Percentiles rank a stretch among this genome's conserved stretches.
These are phyloP conservation scores for Pogonomyrmex californicus DNA, from an alignment of 1,140 invertebrate genomes.

Conservation along the genomic window DNA sequence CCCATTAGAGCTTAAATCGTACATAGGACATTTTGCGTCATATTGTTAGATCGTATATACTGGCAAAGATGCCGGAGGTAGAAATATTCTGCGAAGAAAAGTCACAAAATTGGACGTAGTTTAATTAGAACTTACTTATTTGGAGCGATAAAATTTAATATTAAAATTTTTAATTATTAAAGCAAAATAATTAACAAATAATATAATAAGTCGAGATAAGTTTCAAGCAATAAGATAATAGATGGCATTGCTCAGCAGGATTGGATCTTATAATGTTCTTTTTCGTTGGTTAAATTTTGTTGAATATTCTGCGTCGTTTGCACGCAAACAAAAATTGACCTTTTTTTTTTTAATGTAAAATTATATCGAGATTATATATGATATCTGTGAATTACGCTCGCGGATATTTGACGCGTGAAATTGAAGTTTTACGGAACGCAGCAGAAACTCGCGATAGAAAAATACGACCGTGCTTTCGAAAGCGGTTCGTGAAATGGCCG, in stretches of 20 bases:
- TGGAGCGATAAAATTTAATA: too few relatives aligned
- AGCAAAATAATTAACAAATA: too few relatives aligned
- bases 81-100: background rate
- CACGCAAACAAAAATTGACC: background rate
- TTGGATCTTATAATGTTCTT: too few relatives aligned
- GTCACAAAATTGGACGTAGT: background rate
- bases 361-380: constrained; percentile 8
- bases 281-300: background rate
- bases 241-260: too few relatives aligned
- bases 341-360: background rate
- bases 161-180: too few relatives aligned
- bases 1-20: constrained; percentile 34
- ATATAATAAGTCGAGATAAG: too few relatives aligned
- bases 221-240: too few relatives aligned
- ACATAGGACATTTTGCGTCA: background rate
- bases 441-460: constrained; percentile 43
- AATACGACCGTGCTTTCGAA: constrained; percentile 33
- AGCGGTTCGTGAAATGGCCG: constrained; percentile 30
- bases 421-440: constrained; percentile 42
- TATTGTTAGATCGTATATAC: background rate
- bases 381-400: constrained; percentile 30
- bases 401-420: constrained; percentile 58
- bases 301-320: background rate
- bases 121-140: background rate
- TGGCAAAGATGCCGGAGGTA: background rate